Conservation (phyloP, 2,888 invertebrate genomes). For the Drosophila paranaensis region DNA sequence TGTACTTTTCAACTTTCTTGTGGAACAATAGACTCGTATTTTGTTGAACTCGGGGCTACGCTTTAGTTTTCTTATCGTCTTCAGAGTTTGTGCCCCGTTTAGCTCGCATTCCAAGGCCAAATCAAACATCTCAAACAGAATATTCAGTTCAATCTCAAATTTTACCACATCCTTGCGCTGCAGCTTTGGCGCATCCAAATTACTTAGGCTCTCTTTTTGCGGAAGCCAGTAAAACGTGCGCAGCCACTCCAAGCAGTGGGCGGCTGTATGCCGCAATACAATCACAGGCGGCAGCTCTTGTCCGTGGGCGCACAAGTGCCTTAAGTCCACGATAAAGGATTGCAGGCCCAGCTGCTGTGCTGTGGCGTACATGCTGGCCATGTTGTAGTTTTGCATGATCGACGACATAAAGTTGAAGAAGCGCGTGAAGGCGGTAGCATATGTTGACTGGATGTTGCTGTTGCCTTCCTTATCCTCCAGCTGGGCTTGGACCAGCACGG, state of each 20-base stretch:
- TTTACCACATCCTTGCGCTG: slow-evolving; percentile 68
- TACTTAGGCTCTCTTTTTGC: slow-evolving; percentile 69
- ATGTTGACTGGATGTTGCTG: slow-evolving; percentile 70
- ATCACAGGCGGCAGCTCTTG: slow-evolving; percentile 79
- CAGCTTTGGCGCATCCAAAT: slow-evolving; percentile 73
- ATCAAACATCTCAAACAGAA: slow-evolving; percentile 78
- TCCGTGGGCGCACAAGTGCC: slow-evolving; percentile 84
- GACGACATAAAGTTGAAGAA: slow-evolving; percentile 85
- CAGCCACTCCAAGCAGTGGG: slow-evolving; percentile 83
- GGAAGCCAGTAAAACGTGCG: slow-evolving; percentile 82
- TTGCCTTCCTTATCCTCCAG: slow-evolving; percentile 69
- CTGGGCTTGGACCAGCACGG: slow-evolving; percentile 79
- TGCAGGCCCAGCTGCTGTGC: slow-evolving; percentile 82
- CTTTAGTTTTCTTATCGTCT: slow-evolving; percentile 68
- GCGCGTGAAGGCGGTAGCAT: slow-evolving; percentile 83
- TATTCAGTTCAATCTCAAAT: slow-evolving; percentile 70
- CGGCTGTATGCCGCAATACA: slow-evolving; percentile 75
- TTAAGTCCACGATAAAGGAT: slow-evolving; percentile 83
- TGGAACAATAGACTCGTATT: slow-evolving; percentile 63
- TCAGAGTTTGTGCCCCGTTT: slow-evolving; percentile 68
- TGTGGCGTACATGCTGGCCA: slow-evolving; percentile 83
- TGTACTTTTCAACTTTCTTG: slow-evolving; percentile 48
- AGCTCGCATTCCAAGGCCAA: slow-evolving; percentile 70
- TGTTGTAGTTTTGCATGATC: slow-evolving; percentile 80
- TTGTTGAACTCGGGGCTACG: slow-evolving; percentile 66